A percentile compares a stretch with the other conserved stretches of the same genome.
These are phyloP conservation scores for Aphelenchoides fujianensis DNA, from an alignment of 1,140 invertebrate genomes.

Conservation along the genomic window DNA sequence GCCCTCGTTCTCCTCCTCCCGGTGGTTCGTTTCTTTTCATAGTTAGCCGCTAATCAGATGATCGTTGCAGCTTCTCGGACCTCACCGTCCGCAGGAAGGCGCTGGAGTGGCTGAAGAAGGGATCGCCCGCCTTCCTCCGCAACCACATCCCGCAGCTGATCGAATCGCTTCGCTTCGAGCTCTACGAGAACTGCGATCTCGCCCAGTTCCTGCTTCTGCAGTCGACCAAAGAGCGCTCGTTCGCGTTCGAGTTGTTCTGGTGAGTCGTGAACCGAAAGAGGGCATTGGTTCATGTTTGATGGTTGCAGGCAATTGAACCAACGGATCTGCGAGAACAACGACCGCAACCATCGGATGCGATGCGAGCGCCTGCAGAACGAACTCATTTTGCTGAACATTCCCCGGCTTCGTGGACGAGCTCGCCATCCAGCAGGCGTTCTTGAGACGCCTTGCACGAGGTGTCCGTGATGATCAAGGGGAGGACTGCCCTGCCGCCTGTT, in stretches of 20 bases:
- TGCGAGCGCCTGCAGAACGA: slow-evolving; percentile 36
- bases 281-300: slow-evolving; percentile 22
- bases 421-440: slow-evolving; percentile 34
- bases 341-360: slow-evolving; percentile 29
- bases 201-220: slow-evolving; percentile 42
- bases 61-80: slow-evolving; percentile 46
- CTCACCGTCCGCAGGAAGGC: slow-evolving; percentile 35
- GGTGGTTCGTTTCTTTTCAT: slow-evolving; percentile 25
- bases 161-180: slow-evolving; percentile 45
- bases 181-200: slow-evolving; percentile 42
- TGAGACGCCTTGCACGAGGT: slow-evolving; percentile 6
- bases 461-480: neutral
- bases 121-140: slow-evolving; percentile 43
- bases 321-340: slow-evolving; percentile 25
- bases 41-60: slow-evolving; percentile 6
- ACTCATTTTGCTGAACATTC: slow-evolving; percentile 34
- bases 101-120: slow-evolving; percentile 32
- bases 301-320: slow-evolving; percentile 53
- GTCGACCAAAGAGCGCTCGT: slow-evolving; percentile 33
- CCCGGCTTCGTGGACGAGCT: slow-evolving; percentile 34
- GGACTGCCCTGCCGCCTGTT: too few species aligned
- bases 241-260: slow-evolving; percentile 49
- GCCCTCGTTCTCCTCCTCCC: slow-evolving; percentile 49
- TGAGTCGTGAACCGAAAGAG: slow-evolving; percentile 20
- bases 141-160: slow-evolving; percentile 42